Evolutionary conservation across 2,888 invertebrate genomes (phyloP), one percentile per base, ranked within the genome.

Genomic region (Cephonodes hylas): DNA sequence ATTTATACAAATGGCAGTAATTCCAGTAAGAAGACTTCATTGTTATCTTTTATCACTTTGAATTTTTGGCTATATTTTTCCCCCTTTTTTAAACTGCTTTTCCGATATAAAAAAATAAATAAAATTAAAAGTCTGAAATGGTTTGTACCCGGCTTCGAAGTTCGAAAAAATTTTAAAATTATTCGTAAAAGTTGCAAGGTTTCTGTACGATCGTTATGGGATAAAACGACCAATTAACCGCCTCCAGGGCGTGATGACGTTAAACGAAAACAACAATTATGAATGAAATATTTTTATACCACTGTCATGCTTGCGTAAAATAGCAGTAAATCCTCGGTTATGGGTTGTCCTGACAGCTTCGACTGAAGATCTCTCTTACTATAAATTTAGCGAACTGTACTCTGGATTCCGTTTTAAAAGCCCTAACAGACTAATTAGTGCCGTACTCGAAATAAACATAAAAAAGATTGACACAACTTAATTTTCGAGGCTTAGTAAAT

Each of bases 141-240:
- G n/a, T n/a, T n/a, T n/a, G 15, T 46, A n/a, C 27, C 53, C 10
- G 3, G 18, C 8, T 31, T 53, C 10, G 27, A 15, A 48, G 48
- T 8, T 8, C n/a, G 6, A 13, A 45, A 4, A 6, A 46, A 15
- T 7, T 18, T 31, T 1, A 18, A 53, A 27, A n/a, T n/a, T n/a
- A 5, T 53, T 10, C 27, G 10, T 18, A 53, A 53, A 53, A 53
- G 18, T 31, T 31, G 31, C 53, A 53, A 31, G 18, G 31, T 18
- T 53, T 18, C 53, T 31, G 27, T 53, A 53, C 31, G 53, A 31
- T 53, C 53, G 18, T 53, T 53, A 31, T 53, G 31, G 31, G 53
- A 53, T 53, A 18, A 53, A 59, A 59, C 58, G 58, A 42, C 58
- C 58, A 59, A 59, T 59, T 59, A 59, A 59, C 44, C 27, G 42